Conservation (phyloP, 2,888 invertebrate species). For the Caradrina clavipalpis region DNA sequence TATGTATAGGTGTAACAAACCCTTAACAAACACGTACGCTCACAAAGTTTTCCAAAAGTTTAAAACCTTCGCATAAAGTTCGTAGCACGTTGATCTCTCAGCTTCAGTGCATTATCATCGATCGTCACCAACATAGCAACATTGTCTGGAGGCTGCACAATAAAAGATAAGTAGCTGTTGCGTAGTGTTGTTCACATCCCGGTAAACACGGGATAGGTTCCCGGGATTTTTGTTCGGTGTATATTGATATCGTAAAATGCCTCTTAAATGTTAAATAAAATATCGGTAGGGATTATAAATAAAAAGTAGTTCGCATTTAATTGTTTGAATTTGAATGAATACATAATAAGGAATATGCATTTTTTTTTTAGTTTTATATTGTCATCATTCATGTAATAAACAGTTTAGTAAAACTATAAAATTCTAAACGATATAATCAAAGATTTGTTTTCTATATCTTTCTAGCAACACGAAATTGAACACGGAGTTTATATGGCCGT, state of each 20-base stretch:
- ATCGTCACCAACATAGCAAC: slow-evolving; percentile 72
- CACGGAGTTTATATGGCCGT: too few relatives aligned
- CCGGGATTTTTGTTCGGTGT: slow-evolving; percentile 4
- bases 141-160: slow-evolving; percentile 75
- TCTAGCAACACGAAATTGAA: too few relatives aligned
- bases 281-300: neutral
- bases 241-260: neutral
- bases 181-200: slow-evolving; percentile 49
- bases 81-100: slow-evolving; percentile 51
- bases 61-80: slow-evolving; percentile 25
- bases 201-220: slow-evolving; percentile 17
- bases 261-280: neutral
- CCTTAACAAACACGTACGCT: neutral
- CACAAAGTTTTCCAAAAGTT: slow-evolving; percentile 34
- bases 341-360: too few relatives aligned
- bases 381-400: too few relatives aligned
- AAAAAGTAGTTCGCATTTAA: neutral
- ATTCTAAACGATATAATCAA: too few relatives aligned
- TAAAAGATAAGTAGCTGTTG: slow-evolving; percentile 85
- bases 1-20: neutral
- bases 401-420: too few relatives aligned
- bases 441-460: too few relatives aligned
- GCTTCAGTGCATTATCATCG: slow-evolving; percentile 80
- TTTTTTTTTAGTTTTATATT: too few relatives aligned
- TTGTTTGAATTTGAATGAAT: neutral